These are phyloP conservation scores for Teleogryllus occipitalis DNA, from an alignment of 1,140 invertebrate species.

Conservation along the genomic window DNA sequence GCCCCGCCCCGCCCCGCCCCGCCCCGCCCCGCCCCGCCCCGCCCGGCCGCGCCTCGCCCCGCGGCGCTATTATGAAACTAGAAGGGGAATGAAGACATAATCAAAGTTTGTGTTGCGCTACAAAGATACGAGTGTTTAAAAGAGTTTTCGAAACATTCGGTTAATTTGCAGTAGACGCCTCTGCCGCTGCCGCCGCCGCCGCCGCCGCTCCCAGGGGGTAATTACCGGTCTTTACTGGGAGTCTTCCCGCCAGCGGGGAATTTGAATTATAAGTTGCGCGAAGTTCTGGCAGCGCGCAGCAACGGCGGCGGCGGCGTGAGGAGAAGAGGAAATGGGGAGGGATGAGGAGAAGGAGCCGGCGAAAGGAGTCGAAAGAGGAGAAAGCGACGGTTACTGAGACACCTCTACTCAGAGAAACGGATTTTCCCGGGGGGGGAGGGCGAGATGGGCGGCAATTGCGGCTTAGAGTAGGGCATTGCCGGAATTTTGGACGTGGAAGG, in stretches of 20 bases:
- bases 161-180: slow-evolving; percentile 4
- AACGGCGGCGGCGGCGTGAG: no score
- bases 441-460: no score
- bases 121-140: slow-evolving; percentile 5
- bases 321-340: not conserved
- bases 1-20: no score
- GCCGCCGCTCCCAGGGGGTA: not conserved
- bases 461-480: no score
- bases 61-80: not conserved
- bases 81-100: slow-evolving; percentile 4
- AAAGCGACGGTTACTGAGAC: not conserved
- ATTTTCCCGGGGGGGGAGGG: no score
- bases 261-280: slow-evolving; percentile 4
- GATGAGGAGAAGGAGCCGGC: not conserved
- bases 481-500: no score
- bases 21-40: no score
- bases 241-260: not conserved
- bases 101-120: slow-evolving; percentile 4
- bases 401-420: no score
- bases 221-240: slow-evolving; percentile 1
- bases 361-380: not conserved
- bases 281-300: not conserved
- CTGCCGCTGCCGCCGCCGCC: not conserved
- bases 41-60: no score
- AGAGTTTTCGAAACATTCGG: slow-evolving; percentile 4